phyloP scores from a whole-genome alignment of 2,888 invertebrate genomes.

The Eristalis intricaria region DNA sequence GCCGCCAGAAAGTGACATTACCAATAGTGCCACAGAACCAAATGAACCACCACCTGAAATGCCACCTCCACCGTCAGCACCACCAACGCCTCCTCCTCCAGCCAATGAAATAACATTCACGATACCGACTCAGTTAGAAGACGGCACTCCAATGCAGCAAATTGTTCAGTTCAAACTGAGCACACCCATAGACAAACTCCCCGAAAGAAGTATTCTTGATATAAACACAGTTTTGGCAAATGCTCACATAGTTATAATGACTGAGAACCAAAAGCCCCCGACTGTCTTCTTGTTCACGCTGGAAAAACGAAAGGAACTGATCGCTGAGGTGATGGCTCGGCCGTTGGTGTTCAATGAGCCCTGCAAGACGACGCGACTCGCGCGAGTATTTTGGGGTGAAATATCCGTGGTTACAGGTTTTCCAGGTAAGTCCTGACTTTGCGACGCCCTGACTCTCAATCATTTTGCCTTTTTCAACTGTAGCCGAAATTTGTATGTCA shows the following conservation, averaged over 20 bases:
- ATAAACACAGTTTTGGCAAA: slow-evolving; percentile 31
- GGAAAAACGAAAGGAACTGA: slow-evolving; percentile 44
- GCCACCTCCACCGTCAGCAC: background rate
- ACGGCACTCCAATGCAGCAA: background rate
- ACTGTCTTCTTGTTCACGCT: slow-evolving; percentile 32
- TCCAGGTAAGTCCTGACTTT: slow-evolving; percentile 36
- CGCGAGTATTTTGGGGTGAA: slow-evolving; percentile 43
- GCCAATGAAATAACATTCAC: slow-evolving; percentile 46
- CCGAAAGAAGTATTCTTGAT: slow-evolving; percentile 27
- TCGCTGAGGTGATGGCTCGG: slow-evolving; percentile 63
- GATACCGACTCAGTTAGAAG: slow-evolving; percentile 12
- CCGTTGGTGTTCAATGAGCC: slow-evolving; percentile 60
- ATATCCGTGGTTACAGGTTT: slow-evolving; percentile 18
- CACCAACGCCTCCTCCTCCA: background rate
- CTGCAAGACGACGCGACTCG: slow-evolving; percentile 35
- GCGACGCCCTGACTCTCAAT: background rate
- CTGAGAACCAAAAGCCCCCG: background rate
- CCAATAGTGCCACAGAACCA: background rate
- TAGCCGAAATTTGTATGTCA: slow-evolving; percentile 43
- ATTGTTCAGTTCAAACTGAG: slow-evolving; percentile 37
- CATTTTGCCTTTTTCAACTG: background rate
- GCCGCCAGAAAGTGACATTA: background rate
- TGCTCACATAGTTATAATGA: slow-evolving; percentile 41
- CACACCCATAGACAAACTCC: slow-evolving; percentile 27
- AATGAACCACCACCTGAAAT: background rate